These are phyloP conservation scores for Dynastes tityus DNA, from an alignment of 2,888 invertebrate genomes.

Conservation along the genomic window DNA sequence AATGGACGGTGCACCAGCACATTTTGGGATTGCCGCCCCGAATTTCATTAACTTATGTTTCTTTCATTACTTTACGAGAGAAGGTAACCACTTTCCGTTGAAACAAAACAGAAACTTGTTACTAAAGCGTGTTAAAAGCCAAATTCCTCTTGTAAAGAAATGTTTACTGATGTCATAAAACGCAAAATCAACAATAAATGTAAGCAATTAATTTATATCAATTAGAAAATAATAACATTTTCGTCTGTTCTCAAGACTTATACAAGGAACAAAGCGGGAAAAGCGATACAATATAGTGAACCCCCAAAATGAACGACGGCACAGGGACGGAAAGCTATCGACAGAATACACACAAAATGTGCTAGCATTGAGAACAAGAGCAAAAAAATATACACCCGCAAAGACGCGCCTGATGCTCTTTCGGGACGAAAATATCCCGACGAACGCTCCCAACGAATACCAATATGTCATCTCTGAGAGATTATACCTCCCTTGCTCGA, in stretches of 20 bases:
- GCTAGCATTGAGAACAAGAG: not conserved
- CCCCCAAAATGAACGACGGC: not conserved
- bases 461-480: constrained; percentile 46
- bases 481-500: constrained; percentile 35
- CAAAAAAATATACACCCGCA: constrained; percentile 11
- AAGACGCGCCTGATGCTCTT: constrained; percentile 9
- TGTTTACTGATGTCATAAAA: too few relatives aligned
- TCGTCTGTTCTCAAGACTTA: not conserved
- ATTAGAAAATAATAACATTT: not conserved
- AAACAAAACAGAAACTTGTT: too few relatives aligned
- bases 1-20: too few relatives aligned
- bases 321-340: constrained; percentile 1
- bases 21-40: too few relatives aligned
- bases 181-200: too few relatives aligned
- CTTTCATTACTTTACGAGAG: too few relatives aligned
- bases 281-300: not conserved
- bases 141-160: too few relatives aligned
- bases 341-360: constrained; percentile 1
- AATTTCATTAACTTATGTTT: too few relatives aligned
- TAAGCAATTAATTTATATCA: too few relatives aligned
- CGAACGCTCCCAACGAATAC: constrained; percentile 32
- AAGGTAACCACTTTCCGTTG: too few relatives aligned
- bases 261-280: constrained; percentile 1
- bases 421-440: constrained; percentile 12
- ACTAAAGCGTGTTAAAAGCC: too few relatives aligned